phyloP scores from a whole-genome alignment of 2,888 invertebrate genomes.

The Linnaemya vulpina region DNA sequence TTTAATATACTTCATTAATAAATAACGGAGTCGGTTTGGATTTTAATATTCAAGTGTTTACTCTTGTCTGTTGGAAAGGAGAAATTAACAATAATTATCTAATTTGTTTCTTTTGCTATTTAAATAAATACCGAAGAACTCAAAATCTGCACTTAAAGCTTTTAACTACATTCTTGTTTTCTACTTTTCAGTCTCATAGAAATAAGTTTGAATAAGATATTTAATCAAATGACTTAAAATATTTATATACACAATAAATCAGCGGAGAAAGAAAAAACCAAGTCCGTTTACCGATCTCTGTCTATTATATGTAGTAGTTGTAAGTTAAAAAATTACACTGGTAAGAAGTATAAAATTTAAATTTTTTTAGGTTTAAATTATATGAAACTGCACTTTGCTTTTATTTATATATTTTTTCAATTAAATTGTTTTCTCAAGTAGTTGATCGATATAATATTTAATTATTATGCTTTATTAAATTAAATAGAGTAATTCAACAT shows the following conservation, averaged over 20 bases:
- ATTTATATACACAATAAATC: neutral
- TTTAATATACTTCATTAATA: conserved; percentile 37
- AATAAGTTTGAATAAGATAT: conserved; percentile 34
- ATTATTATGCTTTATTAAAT: neutral
- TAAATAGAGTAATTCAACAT: neutral
- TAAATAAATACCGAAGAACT: neutral
- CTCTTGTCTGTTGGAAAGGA: conserved; percentile 15
- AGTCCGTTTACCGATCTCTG: conserved; percentile 45
- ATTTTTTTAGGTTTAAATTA: neutral
- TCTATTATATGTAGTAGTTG: too few species aligned
- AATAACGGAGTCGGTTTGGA: conserved; percentile 18
- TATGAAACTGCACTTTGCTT: neutral
- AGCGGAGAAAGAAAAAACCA: neutral
- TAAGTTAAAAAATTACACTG: too few species aligned
- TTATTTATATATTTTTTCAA: neutral
- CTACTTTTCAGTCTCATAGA: conserved; percentile 62
- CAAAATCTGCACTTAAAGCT: neutral
- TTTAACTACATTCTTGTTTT: conserved; percentile 37
- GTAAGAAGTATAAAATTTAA: too few species aligned
- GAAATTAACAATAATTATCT: neutral
- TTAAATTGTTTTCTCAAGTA: too few species aligned
- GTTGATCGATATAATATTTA: too few species aligned
- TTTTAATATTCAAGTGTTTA: conserved; percentile 28
- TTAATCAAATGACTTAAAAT: conserved; percentile 1
- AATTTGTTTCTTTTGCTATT: conserved; percentile 1